Base-by-base conservation (phyloP, 2,113 vertebrate species). In the Bubo blakistoni region DNA sequence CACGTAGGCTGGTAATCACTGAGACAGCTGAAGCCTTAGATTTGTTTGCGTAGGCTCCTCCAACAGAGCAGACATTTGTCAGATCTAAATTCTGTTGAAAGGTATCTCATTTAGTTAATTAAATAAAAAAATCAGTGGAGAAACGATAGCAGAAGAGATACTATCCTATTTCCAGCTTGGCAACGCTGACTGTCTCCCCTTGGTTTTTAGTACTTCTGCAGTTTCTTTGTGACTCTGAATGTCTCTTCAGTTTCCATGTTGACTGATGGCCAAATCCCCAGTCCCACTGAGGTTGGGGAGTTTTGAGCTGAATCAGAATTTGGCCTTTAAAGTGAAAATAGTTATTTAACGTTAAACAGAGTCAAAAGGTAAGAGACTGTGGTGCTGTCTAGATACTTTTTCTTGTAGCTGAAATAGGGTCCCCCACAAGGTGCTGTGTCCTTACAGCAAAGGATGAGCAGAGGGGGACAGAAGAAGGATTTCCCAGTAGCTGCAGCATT, bases 51-150 rank as follows among this genome's bases (percentile, higher is more conserved):
- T 90, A 81, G 80, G 86, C 59, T 92, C 52, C 90, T 90, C 63
- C 1, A 0, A 15, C 67, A 78, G 79, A 83, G 27, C 71, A 92
- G 92, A 25, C 94, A 74, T 90, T 90, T 93, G 93, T 90, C 93
- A 73, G 67, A 72, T 80, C 29, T 72, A 54, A 96, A 85, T 82
- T 88, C 96, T 94, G 88, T 81, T 92, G 95, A 93, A 95, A 95
- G 90, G 79, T 90, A 62, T 90, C 92, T 96, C 67, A 2, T 92
- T 96, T 81, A 38, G 46, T 77, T 92, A 92, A 94, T 90, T 47
- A 59, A 90, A 88, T 80, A 2, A 62, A 81, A 89, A 79, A 84
- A 87, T 18, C 6, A 0, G 18, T 38, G 42, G 46, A 81, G 88
- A 73, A 92, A 87, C 1, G 12, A 73, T 49, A 87, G 81, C 62